A percentile compares a stretch with the other conserved stretches of the same genome.
Evolutionary conservation across 2,888 invertebrate species (phyloP).

Genomic region (Sthenelais limicola): DNA sequence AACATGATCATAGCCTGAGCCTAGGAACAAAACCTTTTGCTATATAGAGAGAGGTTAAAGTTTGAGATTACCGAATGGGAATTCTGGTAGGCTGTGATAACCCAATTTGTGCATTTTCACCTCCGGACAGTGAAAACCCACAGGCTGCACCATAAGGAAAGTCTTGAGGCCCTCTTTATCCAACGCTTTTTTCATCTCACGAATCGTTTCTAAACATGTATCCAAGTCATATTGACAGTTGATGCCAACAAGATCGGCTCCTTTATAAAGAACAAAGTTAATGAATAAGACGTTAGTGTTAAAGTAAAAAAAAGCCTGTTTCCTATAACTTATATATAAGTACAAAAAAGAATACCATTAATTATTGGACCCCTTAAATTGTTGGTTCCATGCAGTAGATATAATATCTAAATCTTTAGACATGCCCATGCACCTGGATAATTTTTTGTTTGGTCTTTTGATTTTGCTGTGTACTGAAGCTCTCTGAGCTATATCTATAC

Average conservation of each 20-base stretch:
- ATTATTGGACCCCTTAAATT: too few relatives aligned
- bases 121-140: constrained; percentile 43
- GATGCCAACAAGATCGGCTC: constrained; percentile 46
- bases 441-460: too few relatives aligned
- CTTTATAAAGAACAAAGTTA: constrained; percentile 25
- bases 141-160: constrained; percentile 46
- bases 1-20: too few relatives aligned
- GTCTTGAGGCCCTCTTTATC: constrained; percentile 40
- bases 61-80: constrained; percentile 43
- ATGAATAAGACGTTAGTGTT: not conserved
- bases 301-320: constrained; percentile 22
- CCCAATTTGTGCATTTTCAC: constrained; percentile 28
- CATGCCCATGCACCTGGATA: too few relatives aligned
- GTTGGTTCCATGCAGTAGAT: too few relatives aligned
- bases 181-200: constrained; percentile 44
- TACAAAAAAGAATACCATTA: too few relatives aligned
- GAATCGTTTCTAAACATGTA: constrained; percentile 39
- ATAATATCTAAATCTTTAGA: too few relatives aligned
- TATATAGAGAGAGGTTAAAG: too few relatives aligned
- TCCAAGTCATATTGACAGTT: constrained; percentile 45
- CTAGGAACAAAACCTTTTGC: too few relatives aligned
- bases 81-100: constrained; percentile 43
- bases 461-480: too few relatives aligned
- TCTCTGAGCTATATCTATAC: too few relatives aligned
- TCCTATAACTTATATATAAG: too few relatives aligned